Conservation (phyloP, 2,113 vertebrate species). For the Spea bombifrons region DNA sequence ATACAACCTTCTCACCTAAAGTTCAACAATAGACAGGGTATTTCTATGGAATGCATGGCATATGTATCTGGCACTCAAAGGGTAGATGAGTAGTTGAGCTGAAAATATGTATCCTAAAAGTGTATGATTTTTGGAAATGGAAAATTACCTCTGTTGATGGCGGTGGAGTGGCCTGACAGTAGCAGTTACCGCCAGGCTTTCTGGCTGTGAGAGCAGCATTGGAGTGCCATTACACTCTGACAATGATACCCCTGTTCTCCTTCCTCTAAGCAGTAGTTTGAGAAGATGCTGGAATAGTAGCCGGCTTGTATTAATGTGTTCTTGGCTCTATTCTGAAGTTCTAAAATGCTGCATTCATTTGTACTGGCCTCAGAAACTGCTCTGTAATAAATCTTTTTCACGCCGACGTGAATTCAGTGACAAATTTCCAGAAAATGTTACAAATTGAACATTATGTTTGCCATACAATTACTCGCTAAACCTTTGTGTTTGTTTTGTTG, state of each 20-base stretch:
- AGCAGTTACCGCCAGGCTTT: conserved; percentile 10
- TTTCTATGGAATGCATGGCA: no score
- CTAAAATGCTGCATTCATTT: conserved; percentile 12
- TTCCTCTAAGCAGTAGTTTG: conserved; percentile 13
- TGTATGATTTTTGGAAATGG: background rate
- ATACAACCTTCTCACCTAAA: no score
- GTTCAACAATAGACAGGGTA: no score
- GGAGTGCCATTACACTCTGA: conserved; percentile 35
- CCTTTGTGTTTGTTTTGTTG: background rate
- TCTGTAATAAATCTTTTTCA: conserved; percentile 7
- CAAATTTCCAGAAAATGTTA: background rate
- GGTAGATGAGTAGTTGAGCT: no score
- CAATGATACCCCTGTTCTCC: conserved; percentile 34
- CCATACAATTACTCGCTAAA: background rate
- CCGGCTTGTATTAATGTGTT: conserved; percentile 24
- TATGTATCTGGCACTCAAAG: no score
- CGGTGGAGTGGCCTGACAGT: background rate
- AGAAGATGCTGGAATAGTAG: conserved; percentile 15
- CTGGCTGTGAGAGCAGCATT: conserved; percentile 29
- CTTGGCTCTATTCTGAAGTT: conserved; percentile 23
- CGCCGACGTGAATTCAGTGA: background rate
- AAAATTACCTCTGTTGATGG: background rate
- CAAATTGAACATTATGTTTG: background rate
- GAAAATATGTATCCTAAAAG: no score
- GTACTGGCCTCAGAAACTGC: conserved; percentile 4